Percentiles rank a stretch among this genome's conserved stretches.
phyloP scores from a whole-genome alignment of 2,113 vertebrate species.

The Pachyramphus minor region DNA sequence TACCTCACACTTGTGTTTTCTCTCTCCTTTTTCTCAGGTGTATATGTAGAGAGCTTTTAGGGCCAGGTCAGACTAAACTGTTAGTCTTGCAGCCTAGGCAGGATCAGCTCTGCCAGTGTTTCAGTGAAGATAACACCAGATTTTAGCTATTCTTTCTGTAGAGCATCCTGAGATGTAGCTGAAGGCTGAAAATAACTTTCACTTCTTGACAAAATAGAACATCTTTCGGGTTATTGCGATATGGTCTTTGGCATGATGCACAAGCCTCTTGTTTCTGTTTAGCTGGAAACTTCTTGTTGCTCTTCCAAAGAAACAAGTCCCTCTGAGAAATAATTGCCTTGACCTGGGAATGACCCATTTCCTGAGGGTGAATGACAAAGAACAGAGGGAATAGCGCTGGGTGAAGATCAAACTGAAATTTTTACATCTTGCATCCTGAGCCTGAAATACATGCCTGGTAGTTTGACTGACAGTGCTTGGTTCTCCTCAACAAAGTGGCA shows the following conservation, averaged over 20 bases:
- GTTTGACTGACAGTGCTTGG: background rate
- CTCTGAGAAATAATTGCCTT: slow-evolving; percentile 20
- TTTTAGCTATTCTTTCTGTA: background rate
- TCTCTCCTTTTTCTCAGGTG: background rate
- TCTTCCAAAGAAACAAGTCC: background rate
- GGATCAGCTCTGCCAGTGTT: background rate
- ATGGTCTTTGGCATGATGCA: background rate
- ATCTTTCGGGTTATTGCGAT: background rate
- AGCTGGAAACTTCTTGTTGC: background rate
- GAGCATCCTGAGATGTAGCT: background rate
- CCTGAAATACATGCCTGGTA: background rate
- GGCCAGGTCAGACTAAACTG: background rate
- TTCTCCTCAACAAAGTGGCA: background rate
- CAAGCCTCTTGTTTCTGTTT: background rate
- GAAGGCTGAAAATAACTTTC: background rate
- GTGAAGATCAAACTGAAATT: background rate
- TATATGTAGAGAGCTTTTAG: background rate
- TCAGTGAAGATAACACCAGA: background rate
- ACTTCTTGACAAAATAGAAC: background rate
- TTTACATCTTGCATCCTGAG: background rate
- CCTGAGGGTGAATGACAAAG: background rate
- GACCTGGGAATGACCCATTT: slow-evolving; percentile 1
- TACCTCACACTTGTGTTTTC: background rate
- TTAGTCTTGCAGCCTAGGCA: background rate
- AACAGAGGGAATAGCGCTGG: background rate